These are phyloP conservation scores for Diadophis punctatus DNA, from an alignment of 2,113 vertebrate species.

Conservation along the genomic window DNA sequence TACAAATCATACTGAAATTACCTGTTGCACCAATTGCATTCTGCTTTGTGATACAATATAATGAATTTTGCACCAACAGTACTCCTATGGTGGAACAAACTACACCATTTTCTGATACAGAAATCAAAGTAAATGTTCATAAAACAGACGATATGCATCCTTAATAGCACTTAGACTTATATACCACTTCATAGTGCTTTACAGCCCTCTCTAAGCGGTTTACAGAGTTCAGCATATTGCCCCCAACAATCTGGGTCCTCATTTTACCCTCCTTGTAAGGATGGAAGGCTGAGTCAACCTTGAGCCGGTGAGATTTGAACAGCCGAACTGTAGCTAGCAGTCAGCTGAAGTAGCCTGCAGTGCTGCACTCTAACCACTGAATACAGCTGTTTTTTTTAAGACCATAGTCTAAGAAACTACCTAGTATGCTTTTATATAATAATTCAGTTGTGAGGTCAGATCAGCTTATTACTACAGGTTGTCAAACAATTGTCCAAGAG, in stretches of 20 bases:
- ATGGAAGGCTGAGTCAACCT: too few species aligned
- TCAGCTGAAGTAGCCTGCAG: too few species aligned
- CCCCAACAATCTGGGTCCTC: too few species aligned
- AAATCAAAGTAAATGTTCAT: not conserved
- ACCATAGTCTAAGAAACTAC: not conserved
- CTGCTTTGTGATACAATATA: not conserved
- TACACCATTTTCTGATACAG: not conserved
- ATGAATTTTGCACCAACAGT: not conserved
- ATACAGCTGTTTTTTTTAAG: too few species aligned
- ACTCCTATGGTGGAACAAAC: not conserved
- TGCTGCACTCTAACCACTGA: too few species aligned
- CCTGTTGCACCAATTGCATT: not conserved
- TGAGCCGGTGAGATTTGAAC: too few species aligned
- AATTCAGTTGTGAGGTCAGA: not conserved
- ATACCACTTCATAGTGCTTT: too few species aligned
- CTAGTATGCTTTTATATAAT: not conserved
- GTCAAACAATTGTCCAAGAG: not conserved
- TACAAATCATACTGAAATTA: slow-evolving; percentile 18
- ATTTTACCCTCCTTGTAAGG: too few species aligned
- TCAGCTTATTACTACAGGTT: not conserved
- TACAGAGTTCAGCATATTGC: too few species aligned
- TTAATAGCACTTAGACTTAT: too few species aligned
- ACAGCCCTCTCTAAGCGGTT: too few species aligned
- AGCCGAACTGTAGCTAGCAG: too few species aligned
- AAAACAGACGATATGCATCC: not conserved